Conservation (phyloP, 2,113 vertebrate genomes). For the rat (Rattus norvegicus) region GRCr8 NC_086019.1:187848001-187848500, state of each 20-base stretch:
- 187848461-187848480: too few relatives aligned
- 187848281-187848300: not conserved
- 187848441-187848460: not conserved
- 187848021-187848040: not conserved
- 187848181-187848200: not conserved
- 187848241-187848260: not conserved
- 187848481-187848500: too few relatives aligned
- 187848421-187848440: not conserved
- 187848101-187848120: fast-evolving
- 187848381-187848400: not conserved
- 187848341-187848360: not conserved
- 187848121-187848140: not conserved
- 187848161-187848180: not conserved
- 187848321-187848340: not conserved
- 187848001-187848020: not conserved
- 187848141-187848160: not conserved
- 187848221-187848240: not conserved
- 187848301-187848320: not conserved
- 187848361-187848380: not conserved
- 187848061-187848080: not conserved
- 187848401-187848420: not conserved
- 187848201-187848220: not conserved
- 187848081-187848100: not conserved
- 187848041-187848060: not conserved
- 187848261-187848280: not conserved